Evolutionary conservation across 1,140 invertebrate genomes (phyloP).

Genomic region (Drosophila pectinifera): DNA sequence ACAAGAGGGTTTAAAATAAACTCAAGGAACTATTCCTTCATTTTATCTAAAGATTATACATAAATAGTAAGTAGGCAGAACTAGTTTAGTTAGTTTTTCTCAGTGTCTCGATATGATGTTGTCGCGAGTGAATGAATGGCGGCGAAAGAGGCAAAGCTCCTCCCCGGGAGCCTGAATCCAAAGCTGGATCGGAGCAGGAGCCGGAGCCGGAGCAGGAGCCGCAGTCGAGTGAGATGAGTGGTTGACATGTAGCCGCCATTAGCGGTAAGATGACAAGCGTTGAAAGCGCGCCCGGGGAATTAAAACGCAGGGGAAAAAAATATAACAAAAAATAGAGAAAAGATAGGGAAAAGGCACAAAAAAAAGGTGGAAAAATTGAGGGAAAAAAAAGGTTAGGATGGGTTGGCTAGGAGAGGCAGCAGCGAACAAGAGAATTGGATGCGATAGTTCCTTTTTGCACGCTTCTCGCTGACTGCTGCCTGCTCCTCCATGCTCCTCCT

Average conservation of each 20-base stretch:
- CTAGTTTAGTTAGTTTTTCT: background rate
- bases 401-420: background rate
- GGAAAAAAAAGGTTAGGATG: constrained; percentile 19
- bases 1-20: too few species aligned
- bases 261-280: constrained; percentile 82
- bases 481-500: too few species aligned
- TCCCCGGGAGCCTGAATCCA: constrained; percentile 4
- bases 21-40: too few species aligned
- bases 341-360: constrained; percentile 8
- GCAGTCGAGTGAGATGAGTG: constrained; percentile 71
- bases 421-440: constrained; percentile 53
- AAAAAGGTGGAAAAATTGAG: constrained; percentile 25
- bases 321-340: constrained; percentile 2
- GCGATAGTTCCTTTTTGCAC: constrained; percentile 56
- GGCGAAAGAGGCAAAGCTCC: constrained; percentile 19
- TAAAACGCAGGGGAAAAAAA: constrained; percentile 55
- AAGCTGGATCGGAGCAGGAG: constrained; percentile 8
- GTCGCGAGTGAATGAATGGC: constrained; percentile 50
- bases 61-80: too few species aligned
- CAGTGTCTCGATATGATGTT: constrained; percentile 32
- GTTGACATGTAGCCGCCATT: constrained; percentile 82
- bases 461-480: background rate
- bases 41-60: too few species aligned
- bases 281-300: constrained; percentile 80
- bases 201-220: constrained; percentile 12